Evolutionary conservation across 2,888 invertebrate species (phyloP).

Genomic region (Deilephila porcellus): DNA sequence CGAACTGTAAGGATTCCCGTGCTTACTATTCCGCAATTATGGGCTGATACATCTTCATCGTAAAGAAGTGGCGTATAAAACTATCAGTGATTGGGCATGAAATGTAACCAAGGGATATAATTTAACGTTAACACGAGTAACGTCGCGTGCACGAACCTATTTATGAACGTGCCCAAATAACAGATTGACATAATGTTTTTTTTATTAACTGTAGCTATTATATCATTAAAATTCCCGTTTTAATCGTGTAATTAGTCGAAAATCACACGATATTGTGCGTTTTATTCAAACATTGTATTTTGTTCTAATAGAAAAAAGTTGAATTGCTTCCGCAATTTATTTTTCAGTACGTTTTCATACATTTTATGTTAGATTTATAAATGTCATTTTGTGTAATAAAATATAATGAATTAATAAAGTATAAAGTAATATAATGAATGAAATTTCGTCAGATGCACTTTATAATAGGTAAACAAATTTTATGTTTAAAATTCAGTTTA

Average conservation of each 20-base stretch:
- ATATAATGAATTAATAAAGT: too few species aligned
- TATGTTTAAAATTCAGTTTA: too few species aligned
- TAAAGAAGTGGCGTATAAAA: background rate
- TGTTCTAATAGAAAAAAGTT: background rate
- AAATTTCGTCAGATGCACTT: too few species aligned
- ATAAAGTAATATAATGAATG: too few species aligned
- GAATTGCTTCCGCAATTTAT: too few species aligned
- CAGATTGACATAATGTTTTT: slow-evolving; percentile 9
- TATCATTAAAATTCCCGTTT: slow-evolving; percentile 5
- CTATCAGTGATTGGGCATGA: background rate
- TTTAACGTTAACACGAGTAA: background rate
- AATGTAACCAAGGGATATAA: slow-evolving; percentile 4
- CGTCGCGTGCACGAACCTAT: slow-evolving; percentile 17
- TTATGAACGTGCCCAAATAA: slow-evolving; percentile 20
- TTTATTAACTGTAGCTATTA: slow-evolving; percentile 10
- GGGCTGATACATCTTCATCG: background rate
- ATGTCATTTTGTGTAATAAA: too few species aligned
- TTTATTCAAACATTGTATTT: background rate
- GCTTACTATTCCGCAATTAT: too few species aligned
- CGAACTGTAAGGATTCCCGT: too few species aligned
- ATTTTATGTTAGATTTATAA: too few species aligned
- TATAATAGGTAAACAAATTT: too few species aligned
- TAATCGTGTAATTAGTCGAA: background rate
- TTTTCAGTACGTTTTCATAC: too few species aligned
- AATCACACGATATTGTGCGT: background rate